These are phyloP conservation scores for Amphilophus citrinellus DNA, from an alignment of 2,113 vertebrate genomes.

Conservation along the genomic window DNA sequence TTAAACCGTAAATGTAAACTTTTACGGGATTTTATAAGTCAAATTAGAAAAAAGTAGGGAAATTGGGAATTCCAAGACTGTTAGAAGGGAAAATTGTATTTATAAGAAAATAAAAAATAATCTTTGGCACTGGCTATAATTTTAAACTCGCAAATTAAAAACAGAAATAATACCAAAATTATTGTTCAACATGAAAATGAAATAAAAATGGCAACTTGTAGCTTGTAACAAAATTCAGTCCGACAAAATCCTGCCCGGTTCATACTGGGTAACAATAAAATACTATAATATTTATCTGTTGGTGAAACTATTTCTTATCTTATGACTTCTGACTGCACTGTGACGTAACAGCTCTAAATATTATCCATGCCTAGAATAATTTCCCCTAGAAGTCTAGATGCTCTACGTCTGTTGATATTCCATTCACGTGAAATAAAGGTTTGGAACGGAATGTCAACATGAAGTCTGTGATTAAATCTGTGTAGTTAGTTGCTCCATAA, in stretches of 20 bases:
- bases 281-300: not conserved
- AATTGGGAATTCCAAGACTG: no score
- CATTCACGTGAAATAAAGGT: not conserved
- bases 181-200: not conserved
- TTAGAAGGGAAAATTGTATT: no score
- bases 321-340: not conserved
- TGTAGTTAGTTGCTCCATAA: not conserved
- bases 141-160: not conserved
- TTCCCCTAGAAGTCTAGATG: no score
- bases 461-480: not conserved
- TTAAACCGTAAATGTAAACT: no score
- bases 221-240: not conserved
- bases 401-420: not conserved
- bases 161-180: not conserved
- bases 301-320: not conserved
- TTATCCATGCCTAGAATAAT: not conserved
- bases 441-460: not conserved
- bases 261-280: not conserved
- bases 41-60: not conserved
- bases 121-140: not conserved
- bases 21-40: not conserved
- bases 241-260: not conserved
- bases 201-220: not conserved
- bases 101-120: not conserved
- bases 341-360: not conserved